Conservation (phyloP, 2,888 invertebrate species). For the Chironomus tentans region DNA sequence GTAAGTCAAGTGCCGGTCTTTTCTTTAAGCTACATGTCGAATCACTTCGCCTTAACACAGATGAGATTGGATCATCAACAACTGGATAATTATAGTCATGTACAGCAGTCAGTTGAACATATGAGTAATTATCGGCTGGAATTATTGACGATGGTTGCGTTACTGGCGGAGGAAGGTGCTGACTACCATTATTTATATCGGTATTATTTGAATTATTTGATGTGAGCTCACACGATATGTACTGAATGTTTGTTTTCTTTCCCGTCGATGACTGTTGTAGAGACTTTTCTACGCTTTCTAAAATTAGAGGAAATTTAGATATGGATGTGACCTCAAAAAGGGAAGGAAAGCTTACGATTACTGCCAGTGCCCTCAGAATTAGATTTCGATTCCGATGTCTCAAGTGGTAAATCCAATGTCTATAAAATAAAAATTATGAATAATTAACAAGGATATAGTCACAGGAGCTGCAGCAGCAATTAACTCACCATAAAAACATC, state of each 20-base stretch:
- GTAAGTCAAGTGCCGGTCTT: constrained; percentile 47
- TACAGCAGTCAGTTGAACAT: constrained; percentile 71
- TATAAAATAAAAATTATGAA: constrained; percentile 40
- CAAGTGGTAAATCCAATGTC: constrained; percentile 79
- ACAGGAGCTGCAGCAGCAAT: not conserved
- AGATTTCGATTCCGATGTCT: constrained; percentile 67
- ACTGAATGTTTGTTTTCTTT: constrained; percentile 45
- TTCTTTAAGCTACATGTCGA: constrained; percentile 58
- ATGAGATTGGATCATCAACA: constrained; percentile 41
- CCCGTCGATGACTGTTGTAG: constrained; percentile 5
- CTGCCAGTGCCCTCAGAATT: constrained; percentile 54
- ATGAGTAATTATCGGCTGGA: constrained; percentile 63
- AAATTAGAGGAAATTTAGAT: constrained; percentile 26
- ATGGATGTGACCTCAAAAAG: too few relatives aligned
- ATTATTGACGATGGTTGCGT: constrained; percentile 35
- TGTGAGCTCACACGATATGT: constrained; percentile 44
- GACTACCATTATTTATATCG: constrained; percentile 27
- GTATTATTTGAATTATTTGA: constrained; percentile 31
- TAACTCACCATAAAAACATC: constrained; percentile 85
- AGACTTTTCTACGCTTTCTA: constrained; percentile 38
- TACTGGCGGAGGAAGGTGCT: constrained; percentile 28
- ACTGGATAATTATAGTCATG: constrained; percentile 77
- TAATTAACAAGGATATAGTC: not conserved
- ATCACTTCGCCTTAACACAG: constrained; percentile 41
- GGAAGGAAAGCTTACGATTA: constrained; percentile 36